Conservation (phyloP, 2,797 vertebrate species). For the Denticeps clupeoides region DNA sequence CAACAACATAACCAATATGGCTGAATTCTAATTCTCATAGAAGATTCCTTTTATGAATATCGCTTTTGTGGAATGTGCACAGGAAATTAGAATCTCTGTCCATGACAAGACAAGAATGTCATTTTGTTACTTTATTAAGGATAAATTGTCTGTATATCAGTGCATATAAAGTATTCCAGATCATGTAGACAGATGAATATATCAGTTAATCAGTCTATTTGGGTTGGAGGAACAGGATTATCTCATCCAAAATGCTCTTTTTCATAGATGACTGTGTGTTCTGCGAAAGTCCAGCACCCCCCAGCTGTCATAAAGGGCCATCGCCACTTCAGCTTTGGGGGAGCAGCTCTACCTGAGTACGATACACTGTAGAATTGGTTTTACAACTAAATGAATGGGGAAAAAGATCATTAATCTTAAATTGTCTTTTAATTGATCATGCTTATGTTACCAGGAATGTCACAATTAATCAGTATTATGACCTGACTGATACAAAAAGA, state of each 20-base stretch:
- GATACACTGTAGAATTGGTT: neutral
- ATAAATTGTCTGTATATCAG: too few species aligned
- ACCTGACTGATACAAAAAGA: slow-evolving; percentile 50
- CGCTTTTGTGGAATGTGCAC: neutral
- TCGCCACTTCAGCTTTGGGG: slow-evolving; percentile 37
- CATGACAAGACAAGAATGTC: too few species aligned
- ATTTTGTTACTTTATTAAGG: too few species aligned
- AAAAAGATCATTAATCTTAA: neutral
- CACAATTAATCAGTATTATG: slow-evolving; percentile 35
- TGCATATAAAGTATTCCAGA: too few species aligned
- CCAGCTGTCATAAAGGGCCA: slow-evolving; percentile 41
- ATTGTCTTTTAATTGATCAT: neutral
- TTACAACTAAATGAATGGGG: neutral
- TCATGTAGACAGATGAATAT: neutral
- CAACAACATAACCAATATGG: too few species aligned
- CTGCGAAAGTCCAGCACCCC: slow-evolving; percentile 27
- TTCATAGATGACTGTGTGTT: slow-evolving; percentile 39
- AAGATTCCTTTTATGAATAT: neutral
- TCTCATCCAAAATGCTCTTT: too few species aligned
- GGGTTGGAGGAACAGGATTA: slow-evolving; percentile 1
- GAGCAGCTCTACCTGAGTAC: slow-evolving; percentile 43
- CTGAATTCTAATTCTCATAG: too few species aligned
- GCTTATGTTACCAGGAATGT: slow-evolving; percentile 42
- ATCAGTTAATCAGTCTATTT: neutral
- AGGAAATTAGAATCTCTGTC: too few species aligned